A percentile compares a stretch with the other conserved stretches of the same genome.
These are phyloP conservation scores for Mus minutoides DNA, from an alignment of 2,797 vertebrate genomes.

Conservation along the genomic window DNA sequence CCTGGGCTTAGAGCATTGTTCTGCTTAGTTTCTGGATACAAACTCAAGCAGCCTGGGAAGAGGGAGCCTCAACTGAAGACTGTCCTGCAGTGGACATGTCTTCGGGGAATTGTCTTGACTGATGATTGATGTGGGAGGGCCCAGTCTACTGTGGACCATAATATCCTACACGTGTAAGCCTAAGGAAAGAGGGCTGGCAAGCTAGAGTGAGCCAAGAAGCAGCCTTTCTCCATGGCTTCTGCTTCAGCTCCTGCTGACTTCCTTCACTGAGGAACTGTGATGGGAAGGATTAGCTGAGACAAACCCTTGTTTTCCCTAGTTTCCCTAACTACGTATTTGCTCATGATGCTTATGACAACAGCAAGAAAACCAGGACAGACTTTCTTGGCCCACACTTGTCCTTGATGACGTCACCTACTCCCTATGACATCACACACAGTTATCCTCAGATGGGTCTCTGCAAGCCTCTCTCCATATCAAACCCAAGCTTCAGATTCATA, in stretches of 20 bases:
- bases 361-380: not conserved
- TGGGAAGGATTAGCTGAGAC: not conserved
- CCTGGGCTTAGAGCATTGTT: not conserved
- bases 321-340: not conserved
- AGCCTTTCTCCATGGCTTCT: not conserved
- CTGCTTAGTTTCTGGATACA: not conserved
- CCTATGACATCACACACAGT: not conserved
- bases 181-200: not conserved
- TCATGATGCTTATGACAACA: not conserved
- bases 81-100: not conserved
- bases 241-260: not conserved
- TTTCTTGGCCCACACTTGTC: constrained; percentile 2
- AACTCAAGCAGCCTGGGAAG: not conserved
- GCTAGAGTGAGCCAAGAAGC: not conserved
- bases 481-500: not conserved
- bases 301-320: not conserved
- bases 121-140: not conserved
- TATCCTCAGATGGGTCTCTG: not conserved
- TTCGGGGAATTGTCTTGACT: not conserved
- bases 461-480: no score
- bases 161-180: not conserved
- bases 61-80: not conserved
- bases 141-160: not conserved
- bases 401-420: not conserved
- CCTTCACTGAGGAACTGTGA: not conserved